phyloP scores from a whole-genome alignment of 2,113 vertebrate genomes.

The Passer domesticus region DNA sequence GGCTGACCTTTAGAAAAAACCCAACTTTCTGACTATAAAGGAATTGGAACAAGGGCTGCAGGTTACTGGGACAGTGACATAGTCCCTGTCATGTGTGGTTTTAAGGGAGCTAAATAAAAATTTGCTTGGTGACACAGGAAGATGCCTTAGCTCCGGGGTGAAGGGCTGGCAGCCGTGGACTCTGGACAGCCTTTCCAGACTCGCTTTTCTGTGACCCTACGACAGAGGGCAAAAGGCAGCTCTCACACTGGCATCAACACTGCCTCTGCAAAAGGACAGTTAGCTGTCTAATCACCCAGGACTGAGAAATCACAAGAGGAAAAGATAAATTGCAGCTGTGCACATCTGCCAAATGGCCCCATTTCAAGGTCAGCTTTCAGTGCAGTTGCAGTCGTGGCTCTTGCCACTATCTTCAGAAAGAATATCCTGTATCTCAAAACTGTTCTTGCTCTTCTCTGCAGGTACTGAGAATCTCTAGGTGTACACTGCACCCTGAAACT shows the following conservation, averaged over 20 bases:
- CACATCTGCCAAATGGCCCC: neutral
- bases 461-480: neutral
- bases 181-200: neutral
- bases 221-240: neutral
- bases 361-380: slow-evolving; percentile 33
- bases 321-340: neutral
- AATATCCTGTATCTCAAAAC: neutral
- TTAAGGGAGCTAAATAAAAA: neutral
- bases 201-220: neutral
- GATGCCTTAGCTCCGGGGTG: neutral
- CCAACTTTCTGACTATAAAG: neutral
- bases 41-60: neutral
- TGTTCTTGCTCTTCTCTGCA: neutral
- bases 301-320: slow-evolving; percentile 12
- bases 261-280: neutral
- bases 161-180: neutral
- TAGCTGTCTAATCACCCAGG: neutral
- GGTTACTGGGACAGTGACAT: neutral
- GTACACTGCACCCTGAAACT: neutral
- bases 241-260: neutral
- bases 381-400: neutral
- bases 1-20: neutral
- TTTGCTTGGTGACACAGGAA: neutral
- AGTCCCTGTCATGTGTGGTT: neutral
- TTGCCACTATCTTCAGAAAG: neutral